Percentiles rank a stretch among this genome's conserved stretches.
Conservation (phyloP, 1,140 invertebrate species). For the Caenorhabditis latens region DNA sequence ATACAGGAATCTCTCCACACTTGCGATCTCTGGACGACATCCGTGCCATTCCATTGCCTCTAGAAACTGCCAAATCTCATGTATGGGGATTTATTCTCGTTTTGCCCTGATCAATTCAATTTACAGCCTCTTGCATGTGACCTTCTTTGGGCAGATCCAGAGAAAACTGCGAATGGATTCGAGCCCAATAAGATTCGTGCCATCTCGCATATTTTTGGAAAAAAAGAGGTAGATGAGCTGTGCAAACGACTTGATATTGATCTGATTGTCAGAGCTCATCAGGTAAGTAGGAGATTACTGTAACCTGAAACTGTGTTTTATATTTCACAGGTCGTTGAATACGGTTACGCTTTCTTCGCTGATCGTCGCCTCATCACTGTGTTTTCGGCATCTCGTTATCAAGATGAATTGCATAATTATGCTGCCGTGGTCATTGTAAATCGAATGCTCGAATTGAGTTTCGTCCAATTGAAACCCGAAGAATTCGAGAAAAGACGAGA, state of each 20-base stretch:
- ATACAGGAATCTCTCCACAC: conserved; percentile 79
- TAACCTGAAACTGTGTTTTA: too few species aligned
- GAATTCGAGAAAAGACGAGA: conserved; percentile 63
- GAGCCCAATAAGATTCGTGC: conserved; percentile 83
- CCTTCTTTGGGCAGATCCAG: conserved; percentile 72
- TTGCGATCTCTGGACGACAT: conserved; percentile 80
- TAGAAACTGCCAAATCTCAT: conserved; percentile 66
- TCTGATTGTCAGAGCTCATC: conserved; percentile 71
- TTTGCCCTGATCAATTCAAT: too few species aligned
- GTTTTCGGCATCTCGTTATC: conserved; percentile 69
- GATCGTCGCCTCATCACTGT: conserved; percentile 63
- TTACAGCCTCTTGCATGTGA: conserved; percentile 59
- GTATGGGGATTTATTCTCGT: too few species aligned
- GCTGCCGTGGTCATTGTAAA: conserved; percentile 67
- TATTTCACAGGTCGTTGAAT: conserved; percentile 79
- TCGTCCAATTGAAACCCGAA: conserved; percentile 69
- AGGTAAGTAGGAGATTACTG: conserved; percentile 8
- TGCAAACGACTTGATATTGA: conserved; percentile 71
- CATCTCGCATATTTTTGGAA: conserved; percentile 70
- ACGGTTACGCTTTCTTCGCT: conserved; percentile 81
- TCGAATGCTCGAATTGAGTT: conserved; percentile 64
- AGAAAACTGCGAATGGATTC: conserved; percentile 69
- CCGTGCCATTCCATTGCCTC: conserved; percentile 66
- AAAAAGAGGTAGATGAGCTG: conserved; percentile 68
- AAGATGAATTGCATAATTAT: conserved; percentile 70